Base-by-base conservation (phyloP, 2,113 vertebrate species). In the Nasalis larvatus region DNA sequence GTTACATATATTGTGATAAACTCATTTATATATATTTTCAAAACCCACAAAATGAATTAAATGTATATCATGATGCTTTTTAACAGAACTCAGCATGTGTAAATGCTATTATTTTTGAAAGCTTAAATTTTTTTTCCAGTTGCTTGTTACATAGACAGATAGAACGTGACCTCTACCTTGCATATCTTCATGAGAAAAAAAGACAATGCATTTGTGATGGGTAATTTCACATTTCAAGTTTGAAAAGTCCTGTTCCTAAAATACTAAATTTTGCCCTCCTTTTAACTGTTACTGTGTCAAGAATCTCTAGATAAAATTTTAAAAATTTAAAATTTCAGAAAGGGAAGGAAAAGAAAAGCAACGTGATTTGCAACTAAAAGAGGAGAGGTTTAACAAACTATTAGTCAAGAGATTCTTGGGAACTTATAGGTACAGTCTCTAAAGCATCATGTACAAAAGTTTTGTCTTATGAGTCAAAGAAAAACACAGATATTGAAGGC, bases 1-100 rank as follows among this genome's bases (percentile, higher is more conserved):
- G 93, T 96, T 76, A 97, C 35, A 49, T 91, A 88, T 81, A 97
- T 82, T 97, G 58, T 97, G 52, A 97, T 96, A 91, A 83, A 89
- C 14, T 85, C 91, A n/a, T 93, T 84, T 69, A 66, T 80, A 85
- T 83, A n/a, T 85, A 89, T 95, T 94, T 97, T 91, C 56, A 95
- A 87, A 96, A 81, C 20, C 45, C 20, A 80, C 8, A 84, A 83
- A 89, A 97, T 78, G 91, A 96, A 89, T 85, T 87, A 82, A 94
- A 93, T 95, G 74, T 54, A 86, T 86, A 47, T 37, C n/a, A 86
- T 91, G 76, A 66, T 83, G 96, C 49, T 76, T 96, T 95, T 91
- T 49, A 86, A 83, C 20, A 88, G 78, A 96, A 54, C 66, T 6
- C 71, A 91, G 91, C 35, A n/a, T 86, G 60, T 52, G 5, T 58